Conservation (phyloP, 2,797 vertebrate genomes). For the Catamblyrhynchus diadema region DNA sequence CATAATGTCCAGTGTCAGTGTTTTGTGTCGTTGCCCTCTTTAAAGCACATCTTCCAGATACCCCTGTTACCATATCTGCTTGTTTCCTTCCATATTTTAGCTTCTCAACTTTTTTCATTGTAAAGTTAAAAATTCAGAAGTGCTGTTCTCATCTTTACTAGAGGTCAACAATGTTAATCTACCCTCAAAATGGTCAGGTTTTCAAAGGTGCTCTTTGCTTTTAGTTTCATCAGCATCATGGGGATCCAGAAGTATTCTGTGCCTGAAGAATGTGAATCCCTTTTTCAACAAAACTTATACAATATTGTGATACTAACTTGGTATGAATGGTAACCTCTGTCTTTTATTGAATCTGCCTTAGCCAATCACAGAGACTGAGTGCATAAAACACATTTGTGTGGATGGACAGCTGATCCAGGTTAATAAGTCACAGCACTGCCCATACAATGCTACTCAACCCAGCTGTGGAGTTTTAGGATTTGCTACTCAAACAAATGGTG, state of each 20-base stretch:
- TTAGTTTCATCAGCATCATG: not conserved
- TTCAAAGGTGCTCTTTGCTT: not conserved
- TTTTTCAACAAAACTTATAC: not conserved
- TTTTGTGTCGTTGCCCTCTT: not conserved
- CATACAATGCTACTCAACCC: slow-evolving; percentile 79
- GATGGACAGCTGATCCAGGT: slow-evolving; percentile 89
- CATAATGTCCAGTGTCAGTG: not conserved
- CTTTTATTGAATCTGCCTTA: slow-evolving; percentile 74
- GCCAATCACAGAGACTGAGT: slow-evolving; percentile 85
- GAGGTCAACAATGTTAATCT: not conserved
- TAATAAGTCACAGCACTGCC: slow-evolving; percentile 92
- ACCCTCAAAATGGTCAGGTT: not conserved
- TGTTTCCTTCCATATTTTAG: not conserved
- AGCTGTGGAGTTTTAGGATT: slow-evolving; percentile 92
- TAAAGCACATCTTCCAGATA: not conserved
- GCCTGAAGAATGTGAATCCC: not conserved
- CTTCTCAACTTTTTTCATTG: not conserved
- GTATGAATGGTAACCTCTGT: slow-evolving; percentile 38
- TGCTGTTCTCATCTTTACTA: not conserved
- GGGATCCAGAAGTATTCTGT: not conserved
- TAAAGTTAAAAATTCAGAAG: not conserved
- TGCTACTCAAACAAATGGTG: slow-evolving; percentile 86
- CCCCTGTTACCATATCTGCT: not conserved
- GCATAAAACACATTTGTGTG: slow-evolving; percentile 91
- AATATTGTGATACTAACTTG: not conserved